Base-by-base conservation (phyloP, 2,888 invertebrate species). In the Drosophila tanythrix region DNA sequence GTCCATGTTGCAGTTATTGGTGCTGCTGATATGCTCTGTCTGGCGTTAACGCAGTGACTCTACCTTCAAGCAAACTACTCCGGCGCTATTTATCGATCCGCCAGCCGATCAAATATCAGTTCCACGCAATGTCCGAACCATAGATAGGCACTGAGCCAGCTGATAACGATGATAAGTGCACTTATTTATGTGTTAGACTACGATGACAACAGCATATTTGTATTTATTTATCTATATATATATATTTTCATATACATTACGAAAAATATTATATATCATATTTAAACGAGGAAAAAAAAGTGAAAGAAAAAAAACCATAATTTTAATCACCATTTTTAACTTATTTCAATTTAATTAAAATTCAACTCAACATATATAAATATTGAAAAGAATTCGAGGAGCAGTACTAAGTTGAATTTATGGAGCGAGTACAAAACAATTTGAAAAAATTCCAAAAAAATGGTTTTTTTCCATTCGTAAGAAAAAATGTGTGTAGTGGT, bases 1-100 rank as follows among this genome's bases (percentile, higher is more conserved):
- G 79, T 91, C 90, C 91, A 91, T 91, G 62, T 53, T 70, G 25
- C 7, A 3, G 21, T 46, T 46, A 21, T 46, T 40, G 4, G n/a
- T 46, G 21, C 21, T 46, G 70, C 64, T 74, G 70, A 60, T 81
- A 62, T 77, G 82, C 63, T 81, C 57, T 61, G 72, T 69, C 76
- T 66, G 69, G 56, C 79, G 82, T 69, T 68, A 60, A 55, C 67
- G 70, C 76, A 79, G 56, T 82, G 77, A 82, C 83, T 82, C 79
- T 79, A 68, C 57, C 64, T 55, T 38, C 46, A 21, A 18, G n/a
- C 13, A 35, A n/a, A 33, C 53, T 29, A 8, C 18, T 11, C 62
- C 53, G 46, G 38, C 35, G 81, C 86, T 82, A 76, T 87, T 81
- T 88, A 88, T 86, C 64, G 70, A 59, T 58, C 53, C 31, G 13